A percentile compares a stretch with the other conserved stretches of the same genome.
Conservation (phyloP, 2,888 invertebrate species). For the Poecilobothrus nobilitatus region DNA sequence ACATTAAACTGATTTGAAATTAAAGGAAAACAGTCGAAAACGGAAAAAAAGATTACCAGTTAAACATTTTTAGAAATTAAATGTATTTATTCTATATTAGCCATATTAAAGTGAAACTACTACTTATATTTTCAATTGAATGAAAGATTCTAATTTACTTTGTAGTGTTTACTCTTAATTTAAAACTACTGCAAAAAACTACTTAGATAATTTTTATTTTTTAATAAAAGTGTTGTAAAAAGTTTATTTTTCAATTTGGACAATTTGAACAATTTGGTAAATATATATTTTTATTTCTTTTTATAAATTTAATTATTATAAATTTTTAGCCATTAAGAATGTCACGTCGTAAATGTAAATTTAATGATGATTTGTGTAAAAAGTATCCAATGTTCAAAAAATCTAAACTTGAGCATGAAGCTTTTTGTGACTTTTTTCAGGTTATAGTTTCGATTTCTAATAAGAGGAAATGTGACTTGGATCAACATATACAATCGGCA, state of each 20-base stretch:
- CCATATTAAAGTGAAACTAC: background rate
- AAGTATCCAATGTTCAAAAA: background rate
- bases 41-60: background rate
- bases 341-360: constrained; percentile 1
- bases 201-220: background rate
- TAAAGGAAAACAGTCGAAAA: constrained; percentile 2
- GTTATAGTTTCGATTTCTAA: background rate
- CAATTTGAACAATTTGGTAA: constrained; percentile 2
- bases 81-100: too few species aligned
- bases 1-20: background rate
- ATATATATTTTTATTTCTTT: constrained; percentile 5
- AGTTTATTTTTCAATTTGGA: background rate
- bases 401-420: constrained; percentile 1
- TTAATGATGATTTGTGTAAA: background rate
- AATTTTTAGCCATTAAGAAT: constrained; percentile 6
- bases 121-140: too few species aligned
- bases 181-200: background rate
- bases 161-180: too few species aligned
- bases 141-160: too few species aligned
- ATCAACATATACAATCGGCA: constrained; percentile 4
- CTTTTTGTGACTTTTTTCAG: background rate
- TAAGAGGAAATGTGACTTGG: background rate
- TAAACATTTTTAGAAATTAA: background rate
- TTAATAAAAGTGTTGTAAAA: background rate
- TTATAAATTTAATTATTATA: background rate